Base-by-base conservation (phyloP, 2,797 vertebrate genomes). In the Sorex maritimensis region DNA sequence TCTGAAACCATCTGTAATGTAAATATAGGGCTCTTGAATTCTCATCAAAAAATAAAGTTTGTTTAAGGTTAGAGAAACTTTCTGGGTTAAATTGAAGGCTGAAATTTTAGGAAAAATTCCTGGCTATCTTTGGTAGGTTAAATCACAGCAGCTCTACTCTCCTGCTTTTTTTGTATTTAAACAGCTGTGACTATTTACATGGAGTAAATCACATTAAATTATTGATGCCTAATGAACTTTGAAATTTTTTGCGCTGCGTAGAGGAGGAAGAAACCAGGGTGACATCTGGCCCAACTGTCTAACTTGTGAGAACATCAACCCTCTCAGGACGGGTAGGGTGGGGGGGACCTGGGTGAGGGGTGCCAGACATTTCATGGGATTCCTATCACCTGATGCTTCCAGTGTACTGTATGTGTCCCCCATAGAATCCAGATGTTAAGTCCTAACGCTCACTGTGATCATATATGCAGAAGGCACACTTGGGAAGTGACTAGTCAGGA, bases 31-130 rank as follows among this genome's bases (percentile, higher is more conserved):
- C 30, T 28, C 49, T 84, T 87, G 63, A 38, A 88, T 44, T 95
- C 79, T 94, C 69, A 84, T 94, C 88, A 94, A 74, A 95, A 88
- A 2, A 15, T 52, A 74, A 80, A 78, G 44, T 95, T 89, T 96
- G 41, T 87, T 86, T 94, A 96, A 95, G 67, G 28, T 63, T 83
- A 67, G 80, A 90, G 65, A 94, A 46, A 92, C n/a, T 86, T 91
- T 72, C 74, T 65, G 74, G 44, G 86, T 85, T 94, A 89, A 90
- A 41, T 17, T 92, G 69, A 89, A 88, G 23, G n/a, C 61, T 24
- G 72, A 38, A 79, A 58, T 82, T 91, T 82, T 80, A 58, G 21
- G 34, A 8, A 72, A 86, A 86, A 92, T 74, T 28, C 21, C 65
- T 77, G 71, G 9, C 71, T 86, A 28, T 38, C 81, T 92, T 86